A percentile compares a stretch with the other conserved stretches of the same genome.
These are phyloP conservation scores for Microtus richardsoni DNA, from an alignment of 2,113 vertebrate species.

Conservation along the genomic window DNA sequence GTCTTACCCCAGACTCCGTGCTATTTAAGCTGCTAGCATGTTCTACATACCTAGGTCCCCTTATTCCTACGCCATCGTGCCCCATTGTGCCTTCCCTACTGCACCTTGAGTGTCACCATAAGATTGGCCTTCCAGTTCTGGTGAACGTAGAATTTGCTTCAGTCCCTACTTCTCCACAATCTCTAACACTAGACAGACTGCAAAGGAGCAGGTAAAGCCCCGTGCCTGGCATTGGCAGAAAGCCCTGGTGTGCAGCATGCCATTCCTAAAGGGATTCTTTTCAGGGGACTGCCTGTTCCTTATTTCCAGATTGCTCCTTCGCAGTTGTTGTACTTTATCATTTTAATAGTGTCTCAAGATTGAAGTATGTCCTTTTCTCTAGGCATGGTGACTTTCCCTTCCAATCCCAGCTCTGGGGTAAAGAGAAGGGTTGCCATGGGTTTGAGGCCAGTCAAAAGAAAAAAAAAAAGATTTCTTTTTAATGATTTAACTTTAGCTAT, in stretches of 20 bases:
- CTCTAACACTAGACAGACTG: neutral
- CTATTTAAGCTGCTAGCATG: neutral
- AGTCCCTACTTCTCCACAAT: neutral
- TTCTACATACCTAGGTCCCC: neutral
- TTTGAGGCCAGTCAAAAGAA: neutral
- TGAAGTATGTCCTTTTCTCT: conserved; percentile 11
- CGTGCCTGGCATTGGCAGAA: neutral
- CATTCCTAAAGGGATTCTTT: neutral
- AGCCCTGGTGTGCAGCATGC: neutral
- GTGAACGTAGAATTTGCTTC: neutral
- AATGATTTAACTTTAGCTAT: neutral
- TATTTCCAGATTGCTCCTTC: neutral
- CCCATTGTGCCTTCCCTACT: neutral
- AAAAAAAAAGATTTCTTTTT: neutral
- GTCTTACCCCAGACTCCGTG: neutral
- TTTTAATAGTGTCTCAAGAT: conserved; percentile 27
- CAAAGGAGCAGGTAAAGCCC: neutral
- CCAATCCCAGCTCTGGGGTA: neutral
- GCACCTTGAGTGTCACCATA: neutral
- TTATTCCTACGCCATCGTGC: neutral
- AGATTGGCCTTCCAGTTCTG: neutral
- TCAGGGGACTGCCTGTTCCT: neutral
- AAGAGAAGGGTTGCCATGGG: neutral
- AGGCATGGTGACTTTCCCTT: neutral
- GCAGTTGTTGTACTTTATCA: conserved; percentile 16